Evolutionary conservation across 2,113 vertebrate species (phyloP), one percentile per base, ranked within the genome.

Genomic region (Corythoichthys haematopterus): DNA sequence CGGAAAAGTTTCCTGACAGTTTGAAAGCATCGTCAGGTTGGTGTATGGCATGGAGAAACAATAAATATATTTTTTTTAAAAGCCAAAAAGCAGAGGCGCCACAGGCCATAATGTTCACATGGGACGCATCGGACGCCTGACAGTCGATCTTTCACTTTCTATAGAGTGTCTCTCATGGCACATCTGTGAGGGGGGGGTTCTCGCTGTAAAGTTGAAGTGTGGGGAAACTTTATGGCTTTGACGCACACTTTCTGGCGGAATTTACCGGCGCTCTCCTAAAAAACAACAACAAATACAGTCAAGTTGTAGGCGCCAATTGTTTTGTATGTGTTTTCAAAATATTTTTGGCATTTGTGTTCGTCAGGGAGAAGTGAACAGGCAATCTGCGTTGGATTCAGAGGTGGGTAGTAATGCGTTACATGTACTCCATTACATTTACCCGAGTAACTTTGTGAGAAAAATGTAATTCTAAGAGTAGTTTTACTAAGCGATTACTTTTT

Each of bases 181-280:
- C 60, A 62, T 46, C 20, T 62, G 9, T 15, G 20, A 10, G 6
- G 40, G n/a, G 20, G 3, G 51, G 2, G 6, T 55, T 55, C 60
- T n/a, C 2, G 20, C 43, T 20, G 12, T 62, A 62, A 62, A 62
- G 60, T 62, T 62, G 60, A 62, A 46, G 60, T 62, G 60, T 40
- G 12, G 20, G 60, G n/a, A 62, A 62, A 62, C 60, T 62, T 62
- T 62, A 62, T 16, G 60, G n/a, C 43, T 62, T 28, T 46, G 60
- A 13, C 5, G 43, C 43, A 62, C 37, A 37, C 37, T 3, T 33
- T 46, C 43, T 33, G 20, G 12, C 11, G 3, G n/a, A 45, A 62
- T 62, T 62, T 62, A 46, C 2, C 60, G 2, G 20, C 2, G 20
- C 43, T 8, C 60, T 14, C 55, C 55, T 36, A 35, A 56, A 53